These are phyloP conservation scores for Paguma larvata DNA, from an alignment of 2,797 vertebrate genomes.

Conservation along the genomic window DNA sequence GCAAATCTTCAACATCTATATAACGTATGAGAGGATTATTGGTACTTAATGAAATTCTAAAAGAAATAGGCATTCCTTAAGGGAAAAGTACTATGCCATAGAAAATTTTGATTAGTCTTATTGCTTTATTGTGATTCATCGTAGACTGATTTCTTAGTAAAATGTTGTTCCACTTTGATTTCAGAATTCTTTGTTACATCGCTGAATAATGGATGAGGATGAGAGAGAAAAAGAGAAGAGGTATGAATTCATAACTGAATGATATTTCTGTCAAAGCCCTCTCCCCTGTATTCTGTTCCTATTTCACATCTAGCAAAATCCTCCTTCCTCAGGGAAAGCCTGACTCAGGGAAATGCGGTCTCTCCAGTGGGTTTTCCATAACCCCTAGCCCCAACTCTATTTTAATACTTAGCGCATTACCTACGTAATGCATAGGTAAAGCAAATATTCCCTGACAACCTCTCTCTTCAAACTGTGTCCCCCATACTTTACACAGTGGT, in stretches of 20 bases:
- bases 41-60: conserved; percentile 54
- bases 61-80: conserved; percentile 58
- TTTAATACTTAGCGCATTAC: background rate
- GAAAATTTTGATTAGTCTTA: conserved; percentile 53
- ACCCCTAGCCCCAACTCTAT: background rate
- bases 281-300: background rate
- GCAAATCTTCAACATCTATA: conserved; percentile 27
- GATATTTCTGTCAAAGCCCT: background rate
- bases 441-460: background rate
- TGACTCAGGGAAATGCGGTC: background rate
- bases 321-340: background rate
- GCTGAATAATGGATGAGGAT: conserved; percentile 95
- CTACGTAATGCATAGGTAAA: background rate
- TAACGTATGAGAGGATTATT: background rate
- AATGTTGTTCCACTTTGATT: conserved; percentile 82
- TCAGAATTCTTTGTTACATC: conserved; percentile 92
- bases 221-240: conserved; percentile 94
- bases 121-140: conserved; percentile 32
- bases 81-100: background rate
- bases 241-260: conserved; percentile 85
- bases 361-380: background rate
- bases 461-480: background rate
- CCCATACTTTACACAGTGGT: background rate
- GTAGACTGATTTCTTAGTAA: conserved; percentile 42
- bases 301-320: conserved; percentile 10